Evolutionary conservation across 2,888 invertebrate genomes (phyloP).

Genomic region (Acleris holmiana): DNA sequence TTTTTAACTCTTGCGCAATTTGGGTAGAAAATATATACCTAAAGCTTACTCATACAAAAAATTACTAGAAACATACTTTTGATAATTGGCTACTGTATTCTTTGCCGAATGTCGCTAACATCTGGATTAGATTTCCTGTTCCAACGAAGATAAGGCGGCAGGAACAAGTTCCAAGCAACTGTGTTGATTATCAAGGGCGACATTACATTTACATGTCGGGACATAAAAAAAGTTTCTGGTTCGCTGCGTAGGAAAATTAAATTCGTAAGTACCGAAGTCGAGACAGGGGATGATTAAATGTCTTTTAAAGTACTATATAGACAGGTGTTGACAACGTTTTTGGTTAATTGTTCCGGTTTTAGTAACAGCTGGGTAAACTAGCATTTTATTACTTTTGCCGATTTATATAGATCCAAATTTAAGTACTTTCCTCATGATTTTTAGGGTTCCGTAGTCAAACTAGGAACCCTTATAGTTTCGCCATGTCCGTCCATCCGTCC

Average conservation of each 20-base stretch:
- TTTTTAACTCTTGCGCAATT: no score
- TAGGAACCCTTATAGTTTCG: no score
- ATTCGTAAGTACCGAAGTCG: constrained; percentile 17
- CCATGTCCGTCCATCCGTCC: no score
- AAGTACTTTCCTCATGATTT: no score
- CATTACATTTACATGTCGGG: constrained; percentile 41
- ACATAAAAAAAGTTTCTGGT: constrained; percentile 39
- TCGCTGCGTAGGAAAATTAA: constrained; percentile 29
- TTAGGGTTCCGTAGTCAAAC: no score
- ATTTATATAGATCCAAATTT: background rate
- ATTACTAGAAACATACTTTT: no score
- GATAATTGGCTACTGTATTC: constrained; percentile 41
- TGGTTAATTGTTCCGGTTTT: background rate
- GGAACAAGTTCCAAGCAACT: constrained; percentile 48
- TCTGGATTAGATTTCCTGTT: constrained; percentile 53
- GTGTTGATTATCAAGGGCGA: constrained; percentile 49
- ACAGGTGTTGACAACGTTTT: constrained; percentile 1
- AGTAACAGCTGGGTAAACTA: no score
- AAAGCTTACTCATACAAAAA: no score
- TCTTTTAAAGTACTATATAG: constrained; percentile 11
- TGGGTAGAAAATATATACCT: no score
- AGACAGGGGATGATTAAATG: constrained; percentile 18
- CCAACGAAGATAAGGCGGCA: constrained; percentile 53
- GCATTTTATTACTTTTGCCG: background rate
- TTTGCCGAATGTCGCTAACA: constrained; percentile 48